Percentiles rank a stretch among this genome's conserved stretches.
These are phyloP conservation scores for Aplysina aerophoba DNA, from an alignment of 37 sponge, comb jelly and placozoan species.

Conservation along the genomic window DNA sequence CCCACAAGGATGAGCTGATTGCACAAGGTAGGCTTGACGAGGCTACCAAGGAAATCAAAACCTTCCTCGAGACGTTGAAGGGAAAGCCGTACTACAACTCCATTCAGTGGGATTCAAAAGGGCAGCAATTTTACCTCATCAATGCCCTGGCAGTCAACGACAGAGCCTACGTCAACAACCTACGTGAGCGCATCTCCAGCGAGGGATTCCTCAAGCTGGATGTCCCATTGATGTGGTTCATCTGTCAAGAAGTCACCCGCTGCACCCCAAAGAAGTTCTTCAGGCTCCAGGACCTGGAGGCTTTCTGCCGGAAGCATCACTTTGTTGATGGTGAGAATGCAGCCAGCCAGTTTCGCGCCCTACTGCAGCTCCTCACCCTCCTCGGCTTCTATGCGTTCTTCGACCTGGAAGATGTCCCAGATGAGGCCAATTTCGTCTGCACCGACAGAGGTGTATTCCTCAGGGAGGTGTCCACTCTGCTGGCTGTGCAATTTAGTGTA, in stretches of 20 bases:
- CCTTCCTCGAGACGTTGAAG: no score
- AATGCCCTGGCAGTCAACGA: no score
- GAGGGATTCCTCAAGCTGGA: background rate
- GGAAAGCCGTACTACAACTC: no score
- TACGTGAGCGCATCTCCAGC: background rate
- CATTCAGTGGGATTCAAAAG: no score
- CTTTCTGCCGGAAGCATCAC: background rate
- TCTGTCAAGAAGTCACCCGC: background rate
- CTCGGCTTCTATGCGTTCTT: constrained; percentile 12
- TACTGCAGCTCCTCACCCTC: background rate
- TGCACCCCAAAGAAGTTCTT: background rate
- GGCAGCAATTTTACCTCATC: no score
- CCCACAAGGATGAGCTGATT: no score
- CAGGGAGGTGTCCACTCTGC: background rate
- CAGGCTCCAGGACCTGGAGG: background rate
- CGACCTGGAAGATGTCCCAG: background rate
- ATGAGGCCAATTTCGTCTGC: background rate
- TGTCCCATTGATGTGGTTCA: constrained; percentile 3
- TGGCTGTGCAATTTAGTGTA: constrained; percentile 14
- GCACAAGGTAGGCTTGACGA: no score
- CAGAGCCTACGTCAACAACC: no score
- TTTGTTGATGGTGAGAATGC: constrained; percentile 3
- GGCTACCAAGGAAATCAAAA: no score
- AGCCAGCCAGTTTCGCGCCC: background rate
- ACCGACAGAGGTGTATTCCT: background rate